Conservation (phyloP, 2,797 vertebrate species). For the Miichthys miiuy region DNA sequence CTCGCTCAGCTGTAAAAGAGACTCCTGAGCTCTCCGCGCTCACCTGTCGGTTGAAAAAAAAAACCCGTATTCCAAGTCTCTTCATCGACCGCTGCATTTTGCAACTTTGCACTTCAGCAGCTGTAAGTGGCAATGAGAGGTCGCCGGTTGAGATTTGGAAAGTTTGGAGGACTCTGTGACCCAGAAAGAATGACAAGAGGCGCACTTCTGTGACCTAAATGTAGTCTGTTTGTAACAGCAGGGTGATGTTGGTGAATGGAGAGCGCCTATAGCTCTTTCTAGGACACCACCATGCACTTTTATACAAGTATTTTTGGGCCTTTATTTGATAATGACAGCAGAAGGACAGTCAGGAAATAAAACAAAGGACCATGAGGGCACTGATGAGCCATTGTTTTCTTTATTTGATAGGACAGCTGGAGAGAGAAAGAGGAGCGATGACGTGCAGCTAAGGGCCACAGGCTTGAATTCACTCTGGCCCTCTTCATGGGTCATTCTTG, state of each 20-base stretch:
- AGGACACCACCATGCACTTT: background rate
- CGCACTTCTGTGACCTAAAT: background rate
- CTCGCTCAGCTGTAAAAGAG: background rate
- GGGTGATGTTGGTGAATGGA: background rate
- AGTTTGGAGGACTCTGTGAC: background rate
- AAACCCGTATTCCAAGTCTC: background rate
- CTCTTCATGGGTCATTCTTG: background rate
- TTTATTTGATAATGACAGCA: background rate
- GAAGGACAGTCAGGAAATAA: too few species aligned
- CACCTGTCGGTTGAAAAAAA: background rate
- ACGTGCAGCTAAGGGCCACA: too few species aligned
- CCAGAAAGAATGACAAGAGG: constrained; percentile 19
- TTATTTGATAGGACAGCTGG: background rate
- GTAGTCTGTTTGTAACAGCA: background rate
- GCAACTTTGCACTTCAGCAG: background rate
- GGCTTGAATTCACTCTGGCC: too few species aligned
- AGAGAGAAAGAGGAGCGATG: too few species aligned
- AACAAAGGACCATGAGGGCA: too few species aligned
- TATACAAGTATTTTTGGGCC: background rate
- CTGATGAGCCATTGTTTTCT: background rate
- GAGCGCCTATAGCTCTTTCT: background rate
- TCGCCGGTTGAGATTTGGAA: background rate
- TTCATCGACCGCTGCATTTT: background rate
- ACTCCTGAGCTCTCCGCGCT: background rate
- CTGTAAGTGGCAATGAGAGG: background rate